Percentiles rank a stretch among this genome's conserved stretches.
phyloP scores from a whole-genome alignment of 1,140 invertebrate species.

The Gonatopus flavifemur region DNA sequence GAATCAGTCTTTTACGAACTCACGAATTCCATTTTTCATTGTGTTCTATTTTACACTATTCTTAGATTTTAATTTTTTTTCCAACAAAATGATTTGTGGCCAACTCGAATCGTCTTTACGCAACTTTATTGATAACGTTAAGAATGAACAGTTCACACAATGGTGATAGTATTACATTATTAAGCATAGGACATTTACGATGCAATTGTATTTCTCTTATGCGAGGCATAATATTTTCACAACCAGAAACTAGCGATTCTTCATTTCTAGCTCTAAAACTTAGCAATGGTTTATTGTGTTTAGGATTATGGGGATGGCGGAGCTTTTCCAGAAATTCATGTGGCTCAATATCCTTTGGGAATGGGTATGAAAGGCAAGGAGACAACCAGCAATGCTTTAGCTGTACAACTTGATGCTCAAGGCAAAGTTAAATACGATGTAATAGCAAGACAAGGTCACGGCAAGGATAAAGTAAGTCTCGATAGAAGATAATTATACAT shows the following conservation, averaged over 20 bases:
- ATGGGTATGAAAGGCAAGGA: conserved; percentile 78
- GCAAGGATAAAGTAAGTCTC: conserved; percentile 83
- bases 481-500: neutral
- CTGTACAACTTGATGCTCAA: conserved; percentile 89
- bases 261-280: too few species aligned
- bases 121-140: too few species aligned
- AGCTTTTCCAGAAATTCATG: conserved; percentile 96
- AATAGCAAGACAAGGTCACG: conserved; percentile 91
- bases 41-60: conserved; percentile 8
- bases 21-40: conserved; percentile 7
- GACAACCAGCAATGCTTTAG: conserved; percentile 84
- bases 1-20: conserved; percentile 46
- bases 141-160: too few species aligned
- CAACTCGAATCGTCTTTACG: too few species aligned
- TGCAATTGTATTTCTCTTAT: too few species aligned
- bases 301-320: conserved; percentile 92
- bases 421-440: conserved; percentile 97
- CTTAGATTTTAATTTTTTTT: neutral
- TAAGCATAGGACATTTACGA: too few species aligned
- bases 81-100: neutral
- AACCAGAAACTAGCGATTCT: too few species aligned
- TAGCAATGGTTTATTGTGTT: neutral
- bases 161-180: too few species aligned
- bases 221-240: too few species aligned
- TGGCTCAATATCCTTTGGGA: conserved; percentile 94